Base-by-base conservation (phyloP, 2,797 vertebrate genomes). In the Mus caroli region DNA sequence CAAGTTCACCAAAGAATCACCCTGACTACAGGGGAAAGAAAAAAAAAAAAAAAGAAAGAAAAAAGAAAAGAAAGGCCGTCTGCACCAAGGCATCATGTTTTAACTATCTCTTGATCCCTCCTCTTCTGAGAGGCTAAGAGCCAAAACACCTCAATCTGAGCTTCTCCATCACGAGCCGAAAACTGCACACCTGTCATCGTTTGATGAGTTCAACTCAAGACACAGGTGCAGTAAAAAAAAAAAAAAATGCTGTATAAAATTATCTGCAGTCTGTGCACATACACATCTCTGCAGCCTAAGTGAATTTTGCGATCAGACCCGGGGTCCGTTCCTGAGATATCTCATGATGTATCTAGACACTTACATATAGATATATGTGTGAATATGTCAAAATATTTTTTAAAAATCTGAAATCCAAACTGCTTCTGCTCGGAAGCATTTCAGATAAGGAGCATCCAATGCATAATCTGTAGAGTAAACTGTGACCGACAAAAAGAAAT, bases 391-490 rank as follows among this genome's bases (percentile, higher is more conserved):
- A 75, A 56, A 86, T n/a, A 7, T 8, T 43, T 43, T 43, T 43
- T 43, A 1, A 28, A 83, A 82, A 60, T 46, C 37, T 71, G 52
- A 93, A 80, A 60, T 37, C 17, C 14, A 31, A 76, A 90, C 64
- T 8, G 28, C 15, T 75, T 76, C 34, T 54, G 5, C 6, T 64
- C n/a, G 46, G 46, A 73, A 80, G 54, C 40, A 83, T 75, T 40
- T 83, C 43, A 43, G 43, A 54, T 52, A 34, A 89, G 15, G 14
- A 15, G 54, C 17, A 20, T 3, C 20, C 46, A 67, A 26, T 4
- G 26, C 62, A n/a, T 75, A 62, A 28, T 46, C 91, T 91, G 43
- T 15, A 37, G 22, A 62, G 93, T 60, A 15, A 95, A 87, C 82
- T 88, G 20, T 34, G 56, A 78, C 6, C 11, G 37, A 54, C 26